phyloP scores from a whole-genome alignment of 2,797 vertebrate species.

The Notoglanidium macrostoma region DNA sequence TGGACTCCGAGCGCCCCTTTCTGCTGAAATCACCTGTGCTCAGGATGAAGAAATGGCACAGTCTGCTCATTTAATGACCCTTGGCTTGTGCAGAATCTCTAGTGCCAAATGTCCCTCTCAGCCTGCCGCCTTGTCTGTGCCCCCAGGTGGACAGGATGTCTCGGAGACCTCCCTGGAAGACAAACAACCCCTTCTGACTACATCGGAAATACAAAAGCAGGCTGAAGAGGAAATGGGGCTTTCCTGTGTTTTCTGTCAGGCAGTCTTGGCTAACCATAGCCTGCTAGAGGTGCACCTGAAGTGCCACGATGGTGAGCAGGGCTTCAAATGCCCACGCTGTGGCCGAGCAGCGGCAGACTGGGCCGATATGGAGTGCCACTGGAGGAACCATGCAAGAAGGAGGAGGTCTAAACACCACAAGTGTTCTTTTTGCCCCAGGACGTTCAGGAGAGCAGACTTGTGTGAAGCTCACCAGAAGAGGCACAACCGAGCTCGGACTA shows the following conservation, averaged over 20 bases:
- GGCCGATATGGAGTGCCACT: constrained; percentile 68
- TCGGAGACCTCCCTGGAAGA: constrained; percentile 44
- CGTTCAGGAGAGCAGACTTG: constrained; percentile 53
- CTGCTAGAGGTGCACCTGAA: constrained; percentile 58
- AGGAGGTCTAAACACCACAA: constrained; percentile 46
- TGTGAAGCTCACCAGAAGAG: constrained; percentile 53
- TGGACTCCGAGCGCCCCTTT: constrained; percentile 54
- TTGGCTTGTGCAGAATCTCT: constrained; percentile 69
- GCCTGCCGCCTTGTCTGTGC: constrained; percentile 1
- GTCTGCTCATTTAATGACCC: constrained; percentile 74
- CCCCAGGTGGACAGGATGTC: constrained; percentile 6
- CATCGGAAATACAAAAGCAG: constrained; percentile 40
- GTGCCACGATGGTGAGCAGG: constrained; percentile 47
- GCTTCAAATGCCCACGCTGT: constrained; percentile 67
- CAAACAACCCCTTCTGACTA: constrained; percentile 19
- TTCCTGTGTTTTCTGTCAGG: constrained; percentile 47
- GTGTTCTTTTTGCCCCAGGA: constrained; percentile 50
- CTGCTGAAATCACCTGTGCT: constrained; percentile 51
- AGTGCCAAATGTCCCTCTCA: constrained; percentile 57
- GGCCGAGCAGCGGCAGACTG: constrained; percentile 56
- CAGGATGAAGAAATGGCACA: constrained; percentile 69
- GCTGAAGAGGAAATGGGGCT: constrained; percentile 47
- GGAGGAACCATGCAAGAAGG: constrained; percentile 55
- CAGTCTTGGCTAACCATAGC: constrained; percentile 42
- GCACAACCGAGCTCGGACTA: constrained; percentile 30